phyloP scores from a whole-genome alignment of 2,113 vertebrate genomes.

The Chionodraco myersi region DNA sequence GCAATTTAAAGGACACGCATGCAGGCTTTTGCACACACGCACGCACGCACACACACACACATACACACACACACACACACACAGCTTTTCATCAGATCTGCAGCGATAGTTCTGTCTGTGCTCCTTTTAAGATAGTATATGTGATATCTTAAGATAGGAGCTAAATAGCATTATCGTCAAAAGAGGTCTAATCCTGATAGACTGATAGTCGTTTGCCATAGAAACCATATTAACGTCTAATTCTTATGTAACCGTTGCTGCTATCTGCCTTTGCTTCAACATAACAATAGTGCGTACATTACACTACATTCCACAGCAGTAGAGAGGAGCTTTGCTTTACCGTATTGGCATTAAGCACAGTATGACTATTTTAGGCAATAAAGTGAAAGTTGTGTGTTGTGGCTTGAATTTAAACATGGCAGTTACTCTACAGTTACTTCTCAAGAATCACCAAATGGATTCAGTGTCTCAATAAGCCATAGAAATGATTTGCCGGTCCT shows the following conservation, averaged over 20 bases:
- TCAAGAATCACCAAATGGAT: too few species aligned
- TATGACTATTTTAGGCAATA: too few species aligned
- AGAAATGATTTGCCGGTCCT: too few species aligned
- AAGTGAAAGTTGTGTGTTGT: too few species aligned
- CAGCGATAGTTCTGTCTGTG: slow-evolving; percentile 39
- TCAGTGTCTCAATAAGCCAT: too few species aligned
- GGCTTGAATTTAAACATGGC: too few species aligned
- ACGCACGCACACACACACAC: neutral
- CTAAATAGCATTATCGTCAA: slow-evolving; percentile 67
- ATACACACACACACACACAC: neutral
- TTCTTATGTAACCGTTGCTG: slow-evolving; percentile 49
- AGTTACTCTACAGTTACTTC: too few species aligned
- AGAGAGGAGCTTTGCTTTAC: neutral
- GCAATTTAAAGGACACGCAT: slow-evolving; percentile 17
- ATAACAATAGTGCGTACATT: slow-evolving; percentile 17
- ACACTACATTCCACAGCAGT: slow-evolving; percentile 27
- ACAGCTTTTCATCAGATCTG: slow-evolving; percentile 58
- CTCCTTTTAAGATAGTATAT: slow-evolving; percentile 64
- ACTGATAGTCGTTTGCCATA: slow-evolving; percentile 34
- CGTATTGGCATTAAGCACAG: neutral
- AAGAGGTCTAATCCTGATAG: slow-evolving; percentile 61
- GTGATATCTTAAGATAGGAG: slow-evolving; percentile 68
- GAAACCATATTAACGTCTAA: slow-evolving; percentile 34
- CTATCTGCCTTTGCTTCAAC: slow-evolving; percentile 34
- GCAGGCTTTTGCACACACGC: neutral